phyloP scores from a whole-genome alignment of 2,797 vertebrate species.

The Melanitta fusca region DNA sequence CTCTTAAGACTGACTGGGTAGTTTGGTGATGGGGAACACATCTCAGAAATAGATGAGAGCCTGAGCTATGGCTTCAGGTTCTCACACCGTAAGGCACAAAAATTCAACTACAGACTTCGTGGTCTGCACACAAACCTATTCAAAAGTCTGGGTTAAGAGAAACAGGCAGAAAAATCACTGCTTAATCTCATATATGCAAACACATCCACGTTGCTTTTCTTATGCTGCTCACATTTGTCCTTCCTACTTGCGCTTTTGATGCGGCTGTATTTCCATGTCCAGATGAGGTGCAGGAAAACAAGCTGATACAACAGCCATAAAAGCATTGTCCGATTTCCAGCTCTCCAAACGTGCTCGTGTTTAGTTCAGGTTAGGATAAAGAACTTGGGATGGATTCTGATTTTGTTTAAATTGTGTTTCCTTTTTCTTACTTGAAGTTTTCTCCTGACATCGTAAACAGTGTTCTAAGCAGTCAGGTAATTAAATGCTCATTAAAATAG shows the following conservation, averaged over 20 bases:
- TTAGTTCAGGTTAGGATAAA: neutral
- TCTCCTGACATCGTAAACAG: neutral
- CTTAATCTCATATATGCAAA: neutral
- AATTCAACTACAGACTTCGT: neutral
- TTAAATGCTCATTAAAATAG: neutral
- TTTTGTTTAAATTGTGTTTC: neutral
- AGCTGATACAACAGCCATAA: neutral
- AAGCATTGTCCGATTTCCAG: neutral
- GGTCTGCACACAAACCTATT: neutral
- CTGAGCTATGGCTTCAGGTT: neutral
- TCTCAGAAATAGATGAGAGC: neutral
- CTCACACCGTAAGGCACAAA: neutral
- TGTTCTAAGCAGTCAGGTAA: conserved; percentile 12
- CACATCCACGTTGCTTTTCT: neutral
- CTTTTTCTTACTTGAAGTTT: neutral
- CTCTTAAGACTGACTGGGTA: neutral
- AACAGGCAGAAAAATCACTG: neutral
- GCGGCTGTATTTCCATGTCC: neutral
- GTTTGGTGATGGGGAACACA: neutral
- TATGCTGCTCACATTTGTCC: neutral
- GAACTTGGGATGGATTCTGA: neutral
- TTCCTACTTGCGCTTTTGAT: neutral
- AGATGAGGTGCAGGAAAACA: neutral
- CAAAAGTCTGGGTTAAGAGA: neutral
- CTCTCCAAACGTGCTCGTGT: neutral